Base-by-base conservation (phyloP, 2,113 vertebrate genomes). In the Lasiurus cinereus region DNA sequence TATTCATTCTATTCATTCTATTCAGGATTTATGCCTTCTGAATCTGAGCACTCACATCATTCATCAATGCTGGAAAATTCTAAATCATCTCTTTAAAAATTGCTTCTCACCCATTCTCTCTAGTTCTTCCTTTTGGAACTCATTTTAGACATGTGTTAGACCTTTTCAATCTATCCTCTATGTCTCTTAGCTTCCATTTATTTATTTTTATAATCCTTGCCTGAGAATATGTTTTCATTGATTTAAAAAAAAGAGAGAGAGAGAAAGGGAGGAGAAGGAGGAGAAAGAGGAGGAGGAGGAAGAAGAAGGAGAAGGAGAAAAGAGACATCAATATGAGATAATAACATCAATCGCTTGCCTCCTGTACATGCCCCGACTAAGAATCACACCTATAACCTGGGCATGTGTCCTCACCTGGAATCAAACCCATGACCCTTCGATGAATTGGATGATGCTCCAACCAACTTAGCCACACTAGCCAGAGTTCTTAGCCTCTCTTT, bases 61-160 rank as follows among this genome's bases (percentile, higher is more conserved):
- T 95, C 64, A 94, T 73, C 19, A 78, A 67, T n/a, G 90, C 39
- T 87, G 59, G 24, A 92, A 90, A 92, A 66, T 72, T 91, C 33
- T 79, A 67, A 66, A 29, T 62, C 52, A 83, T 66, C 66, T 78
- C 59, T 69, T 94, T 83, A 31, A 74, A 59, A 88, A 52, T 52
- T 62, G 5, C 24, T 48, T 83, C 39, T 70, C 10, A 43, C 9
- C n/a, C 33, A 90, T 83, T 54, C 48, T 84, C 19, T 80, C 50
- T 94, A 73, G 46, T 59, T 36, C 39, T 22, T 94, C 70, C 74
- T 52, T 93, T 82, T 76, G 39, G 24, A 84, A 91, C 14, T 88
- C 36, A 87, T 92, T 92, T 83, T 73, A 93, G 52, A 90, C 1
- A 56, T 95, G 31, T 80, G 8, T 70, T 80, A 22, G 48, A 48